These are phyloP conservation scores for Henricia sp. DNA, from an alignment of 53 echinoderm and acorn worm genomes.

Conservation along the genomic window DNA sequence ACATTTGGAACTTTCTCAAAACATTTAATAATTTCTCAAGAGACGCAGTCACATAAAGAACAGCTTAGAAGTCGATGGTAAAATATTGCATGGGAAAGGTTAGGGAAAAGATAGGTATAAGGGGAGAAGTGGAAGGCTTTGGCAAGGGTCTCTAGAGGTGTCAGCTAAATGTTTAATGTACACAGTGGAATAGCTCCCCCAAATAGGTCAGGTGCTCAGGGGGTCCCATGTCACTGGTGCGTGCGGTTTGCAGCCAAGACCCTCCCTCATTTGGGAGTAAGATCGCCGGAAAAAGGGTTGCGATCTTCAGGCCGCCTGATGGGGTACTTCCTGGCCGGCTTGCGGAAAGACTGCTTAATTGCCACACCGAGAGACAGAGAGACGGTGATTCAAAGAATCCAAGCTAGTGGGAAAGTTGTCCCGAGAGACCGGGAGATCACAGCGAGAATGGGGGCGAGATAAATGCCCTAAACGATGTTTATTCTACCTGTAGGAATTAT, in stretches of 20 bases:
- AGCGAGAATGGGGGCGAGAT: not conserved
- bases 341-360: slow-evolving; percentile 18
- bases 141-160: slow-evolving; percentile 2
- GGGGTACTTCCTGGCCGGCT: slow-evolving; percentile 39
- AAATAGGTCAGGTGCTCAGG: slow-evolving; percentile 48
- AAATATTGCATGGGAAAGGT: not conserved
- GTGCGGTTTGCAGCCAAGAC: slow-evolving; percentile 34
- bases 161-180: slow-evolving; percentile 41
- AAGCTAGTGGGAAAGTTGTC: no score
- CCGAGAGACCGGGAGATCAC: not conserved
- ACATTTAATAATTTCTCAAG: no score
- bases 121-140: not conserved
- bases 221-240: slow-evolving; percentile 31
- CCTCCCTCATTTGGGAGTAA: slow-evolving; percentile 55
- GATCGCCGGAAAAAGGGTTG: slow-evolving; percentile 63
- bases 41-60: no score
- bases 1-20: no score
- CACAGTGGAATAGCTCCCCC: slow-evolving; percentile 18
- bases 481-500: slow-evolving; percentile 32
- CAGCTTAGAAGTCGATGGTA: slow-evolving; percentile 16
- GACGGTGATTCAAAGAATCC: not conserved
- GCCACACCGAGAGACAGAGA: slow-evolving; percentile 22
- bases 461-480: slow-evolving; percentile 30
- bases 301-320: slow-evolving; percentile 52
- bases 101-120: not conserved